phyloP scores from a whole-genome alignment of 2,888 invertebrate species.

The Drosophila macrospina region DNA sequence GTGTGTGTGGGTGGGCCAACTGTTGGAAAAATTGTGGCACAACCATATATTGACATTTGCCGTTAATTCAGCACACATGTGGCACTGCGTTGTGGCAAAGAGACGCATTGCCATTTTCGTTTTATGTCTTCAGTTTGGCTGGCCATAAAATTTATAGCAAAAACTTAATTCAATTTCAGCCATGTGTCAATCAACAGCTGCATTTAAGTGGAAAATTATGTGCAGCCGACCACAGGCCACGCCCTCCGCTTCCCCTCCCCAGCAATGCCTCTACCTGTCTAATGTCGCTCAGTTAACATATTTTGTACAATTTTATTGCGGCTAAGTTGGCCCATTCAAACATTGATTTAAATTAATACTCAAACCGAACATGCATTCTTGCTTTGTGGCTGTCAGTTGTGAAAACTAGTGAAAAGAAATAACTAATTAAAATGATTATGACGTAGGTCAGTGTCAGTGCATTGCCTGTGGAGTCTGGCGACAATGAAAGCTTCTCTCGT shows the following conservation, averaged over 20 bases:
- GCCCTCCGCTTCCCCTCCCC: not conserved
- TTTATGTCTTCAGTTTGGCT: slow-evolving; percentile 57
- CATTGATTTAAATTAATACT: slow-evolving; percentile 38
- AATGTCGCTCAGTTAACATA: slow-evolving; percentile 31
- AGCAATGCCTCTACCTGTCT: slow-evolving; percentile 4
- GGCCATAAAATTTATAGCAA: slow-evolving; percentile 59
- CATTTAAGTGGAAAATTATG: slow-evolving; percentile 75
- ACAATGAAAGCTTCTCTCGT: not conserved
- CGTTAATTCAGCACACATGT: slow-evolving; percentile 31
- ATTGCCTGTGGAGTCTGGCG: not conserved
- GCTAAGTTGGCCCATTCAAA: slow-evolving; percentile 3
- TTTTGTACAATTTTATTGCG: slow-evolving; percentile 33
- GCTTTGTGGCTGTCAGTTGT: slow-evolving; percentile 1
- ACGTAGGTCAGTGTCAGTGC: not conserved
- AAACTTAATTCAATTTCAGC: slow-evolving; percentile 70
- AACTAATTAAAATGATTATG: slow-evolving; percentile 4
- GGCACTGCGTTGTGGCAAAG: slow-evolving; percentile 20
- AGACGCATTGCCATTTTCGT: slow-evolving; percentile 47
- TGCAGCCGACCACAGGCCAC: slow-evolving; percentile 45
- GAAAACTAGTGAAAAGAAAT: not conserved
- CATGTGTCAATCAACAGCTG: slow-evolving; percentile 76
- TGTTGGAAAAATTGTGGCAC: slow-evolving; percentile 4
- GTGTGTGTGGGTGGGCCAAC: slow-evolving; percentile 28
- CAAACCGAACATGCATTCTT: slow-evolving; percentile 21
- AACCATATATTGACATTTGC: slow-evolving; percentile 32